These are phyloP conservation scores for Felis chaus DNA, from an alignment of 2,113 vertebrate species.

Conservation along the genomic window DNA sequence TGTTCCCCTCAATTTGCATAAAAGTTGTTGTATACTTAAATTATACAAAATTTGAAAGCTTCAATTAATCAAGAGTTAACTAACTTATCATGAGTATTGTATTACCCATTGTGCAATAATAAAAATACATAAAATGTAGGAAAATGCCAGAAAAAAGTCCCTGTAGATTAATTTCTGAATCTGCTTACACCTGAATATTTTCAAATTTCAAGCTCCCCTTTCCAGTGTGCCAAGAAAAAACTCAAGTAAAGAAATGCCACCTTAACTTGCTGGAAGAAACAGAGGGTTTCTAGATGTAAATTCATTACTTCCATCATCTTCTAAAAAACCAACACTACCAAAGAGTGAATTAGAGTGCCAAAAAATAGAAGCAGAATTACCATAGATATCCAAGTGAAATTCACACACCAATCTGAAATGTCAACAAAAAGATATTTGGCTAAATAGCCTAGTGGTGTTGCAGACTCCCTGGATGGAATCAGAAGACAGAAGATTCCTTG, in stretches of 20 bases:
- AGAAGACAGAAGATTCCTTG: background rate
- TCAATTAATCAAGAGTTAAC: conserved; percentile 19
- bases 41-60: background rate
- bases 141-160: background rate
- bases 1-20: background rate
- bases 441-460: background rate
- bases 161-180: background rate
- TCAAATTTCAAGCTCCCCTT: background rate
- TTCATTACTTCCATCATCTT: background rate
- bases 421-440: background rate
- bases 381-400: conserved; percentile 30
- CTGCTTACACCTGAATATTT: background rate
- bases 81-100: background rate
- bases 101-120: background rate
- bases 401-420: conserved; percentile 46
- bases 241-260: background rate
- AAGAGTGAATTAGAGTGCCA: background rate
- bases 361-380: conserved; percentile 21
- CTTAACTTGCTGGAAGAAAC: background rate
- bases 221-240: background rate
- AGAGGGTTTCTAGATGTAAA: conserved; percentile 5
- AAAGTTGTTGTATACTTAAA: background rate
- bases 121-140: background rate
- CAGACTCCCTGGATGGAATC: background rate
- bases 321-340: background rate